phyloP scores from a whole-genome alignment of 2,113 vertebrate genomes.

The Cromileptes altivelis region DNA sequence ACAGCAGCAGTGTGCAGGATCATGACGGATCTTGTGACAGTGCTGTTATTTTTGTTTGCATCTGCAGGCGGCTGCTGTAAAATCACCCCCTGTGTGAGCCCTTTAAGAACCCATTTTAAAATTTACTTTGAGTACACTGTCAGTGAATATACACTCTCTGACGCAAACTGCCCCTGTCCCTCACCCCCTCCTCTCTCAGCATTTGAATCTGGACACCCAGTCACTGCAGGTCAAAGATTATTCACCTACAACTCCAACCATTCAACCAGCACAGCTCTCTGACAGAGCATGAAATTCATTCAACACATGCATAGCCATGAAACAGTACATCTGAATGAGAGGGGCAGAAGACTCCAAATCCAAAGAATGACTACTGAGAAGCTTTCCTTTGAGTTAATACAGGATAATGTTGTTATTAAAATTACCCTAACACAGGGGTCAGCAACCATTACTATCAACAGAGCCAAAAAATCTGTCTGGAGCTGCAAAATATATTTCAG shows the following conservation, averaged over 20 bases:
- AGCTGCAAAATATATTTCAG: no score
- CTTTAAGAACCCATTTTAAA: slow-evolving; percentile 29
- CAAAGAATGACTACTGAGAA: background rate
- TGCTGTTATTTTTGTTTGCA: slow-evolving; percentile 16
- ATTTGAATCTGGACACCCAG: slow-evolving; percentile 19
- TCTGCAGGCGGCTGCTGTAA: slow-evolving; percentile 29
- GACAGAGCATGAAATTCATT: background rate
- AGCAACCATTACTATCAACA: no score
- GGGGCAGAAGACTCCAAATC: background rate
- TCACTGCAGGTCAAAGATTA: slow-evolving; percentile 15
- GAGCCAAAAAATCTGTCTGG: no score
- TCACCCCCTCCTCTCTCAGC: background rate
- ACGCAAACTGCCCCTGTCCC: slow-evolving; percentile 1
- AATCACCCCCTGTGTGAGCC: slow-evolving; percentile 36
- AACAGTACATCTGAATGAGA: background rate
- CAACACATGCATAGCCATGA: slow-evolving; percentile 2
- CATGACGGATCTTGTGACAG: slow-evolving; percentile 10
- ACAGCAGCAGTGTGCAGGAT: background rate
- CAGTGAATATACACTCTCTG: background rate
- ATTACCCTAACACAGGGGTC: no score
- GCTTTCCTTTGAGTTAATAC: background rate
- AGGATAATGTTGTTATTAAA: no score
- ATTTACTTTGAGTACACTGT: slow-evolving; percentile 5
- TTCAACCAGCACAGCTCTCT: background rate
- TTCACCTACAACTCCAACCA: background rate